These are phyloP conservation scores for Passer montanus DNA, from an alignment of 2,113 vertebrate genomes.

Conservation along the genomic window DNA sequence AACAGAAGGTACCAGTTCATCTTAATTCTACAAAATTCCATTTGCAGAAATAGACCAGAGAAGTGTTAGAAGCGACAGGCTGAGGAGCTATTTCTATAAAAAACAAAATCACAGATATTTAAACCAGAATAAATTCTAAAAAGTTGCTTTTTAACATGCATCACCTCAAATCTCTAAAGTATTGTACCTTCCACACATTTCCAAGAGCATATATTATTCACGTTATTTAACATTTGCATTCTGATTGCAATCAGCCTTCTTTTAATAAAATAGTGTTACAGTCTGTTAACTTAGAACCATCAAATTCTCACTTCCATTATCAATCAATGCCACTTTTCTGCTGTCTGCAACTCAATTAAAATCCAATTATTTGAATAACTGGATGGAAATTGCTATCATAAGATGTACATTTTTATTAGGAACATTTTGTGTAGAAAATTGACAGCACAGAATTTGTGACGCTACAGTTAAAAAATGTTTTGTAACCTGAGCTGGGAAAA, in stretches of 20 bases:
- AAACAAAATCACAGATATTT: neutral
- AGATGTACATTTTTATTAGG: constrained; percentile 7
- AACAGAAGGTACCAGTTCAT: neutral
- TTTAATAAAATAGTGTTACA: constrained; percentile 47
- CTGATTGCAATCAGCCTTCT: constrained; percentile 65
- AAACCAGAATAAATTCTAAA: neutral
- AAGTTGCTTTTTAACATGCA: neutral
- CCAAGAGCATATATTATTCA: constrained; percentile 12
- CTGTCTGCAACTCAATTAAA: constrained; percentile 57
- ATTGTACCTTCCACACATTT: neutral
- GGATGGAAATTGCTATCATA: constrained; percentile 26
- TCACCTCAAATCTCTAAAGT: constrained; percentile 6
- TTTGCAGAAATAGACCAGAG: constrained; percentile 16
- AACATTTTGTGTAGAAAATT: constrained; percentile 21
- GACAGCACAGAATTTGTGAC: neutral
- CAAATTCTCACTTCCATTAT: neutral
- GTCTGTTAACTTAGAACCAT: constrained; percentile 1
- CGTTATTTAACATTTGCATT: constrained; percentile 20
- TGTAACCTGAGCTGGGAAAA: neutral
- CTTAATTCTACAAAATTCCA: constrained; percentile 24
- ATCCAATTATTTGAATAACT: constrained; percentile 58
- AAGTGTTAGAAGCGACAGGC: neutral
- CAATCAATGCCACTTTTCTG: constrained; percentile 38
- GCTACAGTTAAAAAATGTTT: neutral
- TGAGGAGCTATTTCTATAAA: neutral